These are phyloP conservation scores for Marisa cornuarietis DNA, from an alignment of 1,140 invertebrate genomes.

Conservation along the genomic window DNA sequence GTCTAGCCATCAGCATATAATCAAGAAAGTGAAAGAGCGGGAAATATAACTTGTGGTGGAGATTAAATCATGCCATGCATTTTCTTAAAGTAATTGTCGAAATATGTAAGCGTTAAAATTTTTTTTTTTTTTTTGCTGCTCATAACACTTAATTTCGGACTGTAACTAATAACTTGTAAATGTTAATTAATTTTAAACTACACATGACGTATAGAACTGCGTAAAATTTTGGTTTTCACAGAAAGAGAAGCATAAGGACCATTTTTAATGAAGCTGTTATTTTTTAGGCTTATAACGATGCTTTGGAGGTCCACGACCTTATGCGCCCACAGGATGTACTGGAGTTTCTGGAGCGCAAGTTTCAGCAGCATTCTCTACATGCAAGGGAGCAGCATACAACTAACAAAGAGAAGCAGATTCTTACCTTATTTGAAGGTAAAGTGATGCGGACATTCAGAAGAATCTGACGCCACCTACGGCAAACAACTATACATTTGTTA, in stretches of 20 bases:
- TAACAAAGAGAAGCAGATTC: background rate
- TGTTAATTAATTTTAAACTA: background rate
- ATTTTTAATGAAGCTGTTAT: background rate
- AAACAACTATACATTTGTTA: background rate
- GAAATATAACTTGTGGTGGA: too few relatives aligned
- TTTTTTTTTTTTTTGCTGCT: too few relatives aligned
- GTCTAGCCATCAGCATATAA: background rate
- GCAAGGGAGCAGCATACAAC: background rate
- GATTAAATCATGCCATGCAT: too few relatives aligned
- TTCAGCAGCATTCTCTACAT: background rate
- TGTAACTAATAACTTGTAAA: background rate
- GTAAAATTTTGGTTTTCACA: background rate
- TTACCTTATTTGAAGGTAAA: background rate
- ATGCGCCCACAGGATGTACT: slow-evolving; percentile 22
- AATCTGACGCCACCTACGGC: background rate
- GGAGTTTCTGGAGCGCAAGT: slow-evolving; percentile 22
- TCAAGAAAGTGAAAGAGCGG: background rate
- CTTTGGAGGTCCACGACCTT: slow-evolving; percentile 22
- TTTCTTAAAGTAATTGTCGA: too few relatives aligned
- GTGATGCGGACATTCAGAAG: background rate
- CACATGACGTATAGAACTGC: background rate
- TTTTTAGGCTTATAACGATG: slow-evolving; percentile 23
- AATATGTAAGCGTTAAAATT: too few relatives aligned
- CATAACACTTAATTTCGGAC: too few relatives aligned
- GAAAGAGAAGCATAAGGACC: background rate